A percentile compares a stretch with the other conserved stretches of the same genome.
These are phyloP conservation scores for Bubo bubo DNA, from an alignment of 2,113 vertebrate genomes.

Conservation along the genomic window DNA sequence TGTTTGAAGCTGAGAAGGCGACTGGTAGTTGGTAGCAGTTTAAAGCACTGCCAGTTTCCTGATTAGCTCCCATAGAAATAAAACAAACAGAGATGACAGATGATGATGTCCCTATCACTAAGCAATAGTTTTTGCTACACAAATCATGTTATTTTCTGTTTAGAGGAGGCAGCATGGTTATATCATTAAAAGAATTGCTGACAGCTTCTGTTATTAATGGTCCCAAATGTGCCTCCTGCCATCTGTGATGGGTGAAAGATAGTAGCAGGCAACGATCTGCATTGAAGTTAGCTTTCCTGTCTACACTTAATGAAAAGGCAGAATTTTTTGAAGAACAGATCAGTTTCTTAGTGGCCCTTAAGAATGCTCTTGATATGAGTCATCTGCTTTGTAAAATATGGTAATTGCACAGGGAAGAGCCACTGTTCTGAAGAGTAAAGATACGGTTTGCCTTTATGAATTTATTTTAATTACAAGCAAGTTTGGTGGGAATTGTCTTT, in stretches of 20 bases:
- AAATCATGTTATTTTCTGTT: slow-evolving; percentile 40
- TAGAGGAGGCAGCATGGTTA: not conserved
- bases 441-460: not conserved
- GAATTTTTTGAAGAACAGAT: not conserved
- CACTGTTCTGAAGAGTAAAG: not conserved
- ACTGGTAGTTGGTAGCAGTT: not conserved
- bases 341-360: not conserved
- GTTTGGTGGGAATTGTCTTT: not conserved
- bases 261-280: not conserved
- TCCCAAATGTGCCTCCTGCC: slow-evolving; percentile 36
- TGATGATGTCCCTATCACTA: slow-evolving; percentile 30
- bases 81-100: slow-evolving; percentile 25
- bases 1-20: not conserved
- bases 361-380: not conserved
- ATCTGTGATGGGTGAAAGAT: slow-evolving; percentile 22
- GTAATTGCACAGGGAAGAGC: not conserved
- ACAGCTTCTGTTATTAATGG: slow-evolving; percentile 49
- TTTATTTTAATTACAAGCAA: not conserved
- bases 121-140: slow-evolving; percentile 21
- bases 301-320: not conserved
- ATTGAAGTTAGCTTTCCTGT: not conserved
- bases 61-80: slow-evolving; percentile 1
- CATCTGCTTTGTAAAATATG: not conserved
- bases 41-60: not conserved
- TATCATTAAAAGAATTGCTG: slow-evolving; percentile 44